Base-by-base conservation (phyloP, 2,888 invertebrate genomes). In the Dioctria rufipes region DNA sequence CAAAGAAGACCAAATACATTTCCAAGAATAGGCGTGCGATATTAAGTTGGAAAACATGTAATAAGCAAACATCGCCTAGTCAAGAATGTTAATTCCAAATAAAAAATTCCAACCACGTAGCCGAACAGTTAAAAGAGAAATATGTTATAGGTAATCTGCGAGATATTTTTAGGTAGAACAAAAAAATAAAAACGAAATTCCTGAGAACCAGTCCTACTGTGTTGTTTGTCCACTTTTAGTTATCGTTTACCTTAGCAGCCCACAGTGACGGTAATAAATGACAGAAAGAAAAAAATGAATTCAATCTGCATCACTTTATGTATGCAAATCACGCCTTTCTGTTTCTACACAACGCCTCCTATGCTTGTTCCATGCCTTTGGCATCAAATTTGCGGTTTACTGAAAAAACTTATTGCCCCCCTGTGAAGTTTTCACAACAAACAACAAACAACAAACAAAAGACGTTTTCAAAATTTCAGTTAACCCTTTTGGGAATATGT, bases 311-410 rank as follows among this genome's bases (percentile, higher is more conserved):
- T 65, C 65, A 13, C 11, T n/a, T 65, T 65, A 40, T 65, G 65
- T 13, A 65, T 65, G 65, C 65, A 65, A 65, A 65, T 65, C 65
- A 65, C 65, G 65, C 42, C 65, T 65, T 42, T 25, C 40, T 65
- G 25, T 25, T 25, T 25, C 25, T 25, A 25, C 25, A 25, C 25
- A 25, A 65, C 65, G 42, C 65, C 65, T 65, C 65, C 42, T 65
- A 42, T 65, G 65, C 25, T 25, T 65, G 65, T 65, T 40, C 5
- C n/a, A 40, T 42, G 65, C 65, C 42, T 42, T 65, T 42, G 65
- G 42, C 65, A 65, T 40, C 42, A 65, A 65, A 65, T 40, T 65
- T 40, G 42, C 65, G 65, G 65, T 65, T 65, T 65, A 65, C 65
- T 65, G 25, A 25, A 25, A 25, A 25, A 25, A 25, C 2, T 65